phyloP scores from a whole-genome alignment of 2,888 invertebrate species.

The Sarcophaga caerulescens region DNA sequence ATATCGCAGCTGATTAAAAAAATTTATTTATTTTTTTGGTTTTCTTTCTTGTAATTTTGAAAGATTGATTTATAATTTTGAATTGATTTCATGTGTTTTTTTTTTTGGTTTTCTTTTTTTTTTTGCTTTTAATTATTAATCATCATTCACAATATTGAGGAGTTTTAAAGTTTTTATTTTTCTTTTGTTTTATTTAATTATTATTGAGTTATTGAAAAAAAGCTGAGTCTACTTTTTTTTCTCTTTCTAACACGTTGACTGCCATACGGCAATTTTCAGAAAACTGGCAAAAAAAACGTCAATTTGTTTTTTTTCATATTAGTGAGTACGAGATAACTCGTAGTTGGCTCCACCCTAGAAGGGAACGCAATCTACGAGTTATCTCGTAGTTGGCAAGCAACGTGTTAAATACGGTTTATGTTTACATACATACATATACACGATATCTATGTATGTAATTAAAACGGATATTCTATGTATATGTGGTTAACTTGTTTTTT shows the following conservation, averaged over 20 bases:
- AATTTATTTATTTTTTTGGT: constrained; percentile 27
- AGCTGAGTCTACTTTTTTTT: constrained; percentile 27
- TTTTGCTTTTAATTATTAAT: constrained; percentile 37
- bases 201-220: constrained; percentile 29
- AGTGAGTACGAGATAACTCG: too few species aligned
- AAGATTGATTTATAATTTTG: constrained; percentile 58
- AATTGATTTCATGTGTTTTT: constrained; percentile 41
- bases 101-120: constrained; percentile 36
- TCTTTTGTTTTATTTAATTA: constrained; percentile 1
- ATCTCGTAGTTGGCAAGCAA: too few species aligned
- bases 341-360: too few species aligned
- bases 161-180: constrained; percentile 43
- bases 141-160: constrained; percentile 65
- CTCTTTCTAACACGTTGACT: too few species aligned
- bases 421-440: constrained; percentile 24
- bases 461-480: constrained; percentile 18
- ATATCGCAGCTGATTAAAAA: constrained; percentile 60
- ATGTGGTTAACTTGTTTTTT: not conserved
- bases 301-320: too few species aligned
- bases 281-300: too few species aligned
- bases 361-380: too few species aligned
- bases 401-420: too few species aligned
- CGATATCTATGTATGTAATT: not conserved
- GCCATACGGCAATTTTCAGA: too few species aligned
- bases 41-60: constrained; percentile 34